Evolutionary conservation across 2,888 invertebrate species (phyloP).

Genomic region (Eremobia ochroleuca): DNA sequence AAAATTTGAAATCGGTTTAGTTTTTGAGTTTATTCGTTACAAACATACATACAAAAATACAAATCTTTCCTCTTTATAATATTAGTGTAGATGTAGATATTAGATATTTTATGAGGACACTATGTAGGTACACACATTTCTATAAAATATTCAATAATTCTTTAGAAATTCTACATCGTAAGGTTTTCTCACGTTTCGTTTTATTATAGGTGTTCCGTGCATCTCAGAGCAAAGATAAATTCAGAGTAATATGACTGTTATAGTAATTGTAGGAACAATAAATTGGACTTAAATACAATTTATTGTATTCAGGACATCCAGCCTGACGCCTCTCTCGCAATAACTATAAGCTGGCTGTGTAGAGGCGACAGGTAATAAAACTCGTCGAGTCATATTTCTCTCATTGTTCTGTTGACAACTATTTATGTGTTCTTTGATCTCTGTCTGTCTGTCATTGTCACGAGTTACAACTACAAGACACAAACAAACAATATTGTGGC

Average conservation of each 20-base stretch:
- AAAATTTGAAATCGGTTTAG: too few species aligned
- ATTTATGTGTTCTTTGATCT: constrained; percentile 43
- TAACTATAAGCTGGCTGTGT: constrained; percentile 21
- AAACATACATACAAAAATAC: too few species aligned
- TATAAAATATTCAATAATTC: not conserved
- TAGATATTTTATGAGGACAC: not conserved
- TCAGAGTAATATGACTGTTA: not conserved
- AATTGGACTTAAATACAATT: not conserved
- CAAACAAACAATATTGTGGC: constrained; percentile 20
- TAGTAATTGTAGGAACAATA: not conserved
- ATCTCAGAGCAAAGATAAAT: not conserved
- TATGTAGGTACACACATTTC: not conserved
- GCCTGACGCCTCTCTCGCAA: not conserved
- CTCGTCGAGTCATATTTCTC: constrained; percentile 31
- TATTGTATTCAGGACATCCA: constrained; percentile 6
- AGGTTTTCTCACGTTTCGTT: not conserved
- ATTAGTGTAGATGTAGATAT: too few species aligned
- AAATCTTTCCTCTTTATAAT: too few species aligned
- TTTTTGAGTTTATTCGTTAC: too few species aligned
- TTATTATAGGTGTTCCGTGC: not conserved
- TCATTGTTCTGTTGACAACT: constrained; percentile 31
- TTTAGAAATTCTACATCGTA: not conserved
- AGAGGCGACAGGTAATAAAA: constrained; percentile 42
- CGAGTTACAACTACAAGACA: not conserved
- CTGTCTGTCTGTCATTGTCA: constrained; percentile 7